phyloP scores from a whole-genome alignment of 2,113 vertebrate species.

The Hippocampus abdominalis region DNA sequence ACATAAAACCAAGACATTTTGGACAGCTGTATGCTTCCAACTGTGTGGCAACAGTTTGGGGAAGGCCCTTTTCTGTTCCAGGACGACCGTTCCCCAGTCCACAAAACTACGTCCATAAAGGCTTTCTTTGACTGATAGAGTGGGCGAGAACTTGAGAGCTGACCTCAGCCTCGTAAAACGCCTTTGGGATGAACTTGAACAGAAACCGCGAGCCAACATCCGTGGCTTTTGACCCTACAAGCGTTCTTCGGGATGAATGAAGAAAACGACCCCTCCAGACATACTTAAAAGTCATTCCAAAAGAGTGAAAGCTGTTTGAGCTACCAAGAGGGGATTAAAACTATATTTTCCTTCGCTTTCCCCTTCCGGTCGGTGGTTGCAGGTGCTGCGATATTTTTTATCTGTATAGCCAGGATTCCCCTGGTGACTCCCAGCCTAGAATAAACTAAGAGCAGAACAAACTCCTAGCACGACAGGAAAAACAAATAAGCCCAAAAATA shows the following conservation, averaged over 20 bases:
- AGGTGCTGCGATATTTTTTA: not conserved
- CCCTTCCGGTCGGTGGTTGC: not conserved
- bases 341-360: not conserved
- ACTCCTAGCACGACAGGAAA: conserved; percentile 15
- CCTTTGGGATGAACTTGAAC: not conserved
- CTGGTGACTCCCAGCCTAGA: conserved; percentile 21
- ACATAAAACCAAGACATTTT: not conserved
- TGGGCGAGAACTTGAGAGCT: not conserved
- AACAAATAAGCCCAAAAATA: not conserved
- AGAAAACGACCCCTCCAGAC: not conserved
- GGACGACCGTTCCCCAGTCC: not conserved
- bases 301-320: conserved; percentile 17
- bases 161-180: not conserved
- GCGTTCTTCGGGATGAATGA: not conserved
- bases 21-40: not conserved
- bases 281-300: not conserved
- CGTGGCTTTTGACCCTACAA: not conserved
- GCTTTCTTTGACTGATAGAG: not conserved
- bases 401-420: conserved; percentile 31
- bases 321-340: not conserved
- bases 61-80: not conserved
- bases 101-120: not conserved
- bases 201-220: not conserved
- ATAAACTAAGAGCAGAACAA: conserved; percentile 35
- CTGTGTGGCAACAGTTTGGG: not conserved